Evolutionary conservation across 2,113 vertebrate genomes (phyloP), one percentile per base, ranked within the genome.

Genomic region (Bungarus multicinctus): DNA sequence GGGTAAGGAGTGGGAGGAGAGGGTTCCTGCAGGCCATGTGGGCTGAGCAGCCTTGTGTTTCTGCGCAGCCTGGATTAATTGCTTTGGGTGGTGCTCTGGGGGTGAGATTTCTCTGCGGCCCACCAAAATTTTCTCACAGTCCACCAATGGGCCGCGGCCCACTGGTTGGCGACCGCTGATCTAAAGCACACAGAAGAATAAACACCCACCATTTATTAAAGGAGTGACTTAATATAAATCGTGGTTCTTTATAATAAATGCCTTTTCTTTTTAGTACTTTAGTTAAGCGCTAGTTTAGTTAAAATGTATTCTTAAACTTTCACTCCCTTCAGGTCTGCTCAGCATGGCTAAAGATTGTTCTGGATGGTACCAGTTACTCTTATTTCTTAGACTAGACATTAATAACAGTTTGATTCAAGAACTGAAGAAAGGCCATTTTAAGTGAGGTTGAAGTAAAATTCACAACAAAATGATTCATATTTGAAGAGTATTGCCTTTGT

Each of bases 351-450:
- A 81, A 81, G 74, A 6, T 39, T 22, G 69, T 39, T 39, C 34
- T 81, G 34, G 34, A 81, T 34, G 18, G 34, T 81, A 81, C 14
- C 16, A 10, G 34, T 81, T 81, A 81, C 34, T 10, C 74, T 81
- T 81, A 81, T 81, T 81, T 81, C 34, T 81, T 81, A 43, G 7
- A 43, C 7, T 81, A 39, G 74, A 81, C 20, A 87, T 87, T 92
- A 90, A 91, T 92, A 93, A 93, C 27, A 81, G 39, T 9, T 81
- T 81, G 34, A 93, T 93, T 90, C 91, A 95, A 90, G 89, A 92
- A 53, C 93, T 16, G 90, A 94, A 90, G 93, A 97, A 96, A 52
- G 85, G 87, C 93, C 23, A 58, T 94, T 94, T 96, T 58, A 92
- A 94, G n/a, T 93, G 81, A 93, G 57, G 87, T 90, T 55, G 89